Conservation (phyloP, 2,797 vertebrate species). For the Sebastes hubbsi region DNA sequence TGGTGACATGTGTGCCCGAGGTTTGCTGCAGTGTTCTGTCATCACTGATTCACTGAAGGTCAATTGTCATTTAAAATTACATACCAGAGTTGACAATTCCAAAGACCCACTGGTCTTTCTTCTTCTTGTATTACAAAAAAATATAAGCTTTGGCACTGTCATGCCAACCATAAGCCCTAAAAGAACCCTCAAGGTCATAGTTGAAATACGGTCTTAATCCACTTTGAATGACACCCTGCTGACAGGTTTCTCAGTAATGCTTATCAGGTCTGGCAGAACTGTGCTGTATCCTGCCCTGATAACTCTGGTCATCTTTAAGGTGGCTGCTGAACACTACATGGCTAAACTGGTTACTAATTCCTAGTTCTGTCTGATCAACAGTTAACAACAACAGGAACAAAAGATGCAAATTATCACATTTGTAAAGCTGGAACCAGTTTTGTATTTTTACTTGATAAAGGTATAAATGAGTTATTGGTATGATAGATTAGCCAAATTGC, state of each 20-base stretch:
- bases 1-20: conserved; percentile 63
- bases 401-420: neutral
- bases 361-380: neutral
- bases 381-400: neutral
- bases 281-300: conserved; percentile 44
- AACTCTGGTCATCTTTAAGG: conserved; percentile 37
- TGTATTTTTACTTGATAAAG: neutral
- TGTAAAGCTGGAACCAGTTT: neutral
- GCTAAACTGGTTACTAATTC: neutral
- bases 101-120: conserved; percentile 57
- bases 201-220: conserved; percentile 71
- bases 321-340: neutral
- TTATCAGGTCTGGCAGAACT: conserved; percentile 72
- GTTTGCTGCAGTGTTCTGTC: conserved; percentile 63
- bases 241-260: conserved; percentile 71
- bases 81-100: conserved; percentile 63
- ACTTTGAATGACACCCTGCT: conserved; percentile 68
- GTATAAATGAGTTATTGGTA: neutral
- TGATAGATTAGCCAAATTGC: neutral
- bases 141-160: conserved; percentile 63
- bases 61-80: conserved; percentile 80
- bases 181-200: conserved; percentile 63
- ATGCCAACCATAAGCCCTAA: conserved; percentile 18
- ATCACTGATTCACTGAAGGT: conserved; percentile 78
- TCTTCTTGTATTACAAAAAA: conserved; percentile 48